Conservation (phyloP, 1,140 invertebrate species). For the Sycobia sp. region DNA sequence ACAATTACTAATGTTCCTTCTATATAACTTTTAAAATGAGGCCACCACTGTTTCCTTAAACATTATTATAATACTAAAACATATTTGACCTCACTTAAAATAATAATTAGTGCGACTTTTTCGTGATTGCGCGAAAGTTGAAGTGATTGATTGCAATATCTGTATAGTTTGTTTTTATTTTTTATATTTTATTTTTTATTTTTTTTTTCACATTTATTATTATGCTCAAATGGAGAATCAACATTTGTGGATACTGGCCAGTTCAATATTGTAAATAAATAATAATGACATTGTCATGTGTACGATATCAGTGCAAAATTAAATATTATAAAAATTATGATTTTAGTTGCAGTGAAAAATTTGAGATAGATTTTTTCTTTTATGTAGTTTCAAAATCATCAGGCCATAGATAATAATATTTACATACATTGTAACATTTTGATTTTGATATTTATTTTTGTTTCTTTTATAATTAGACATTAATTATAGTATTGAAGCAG, state of each 20-base stretch:
- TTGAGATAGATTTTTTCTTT: no score
- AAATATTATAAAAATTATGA: no score
- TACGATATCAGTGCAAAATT: not conserved
- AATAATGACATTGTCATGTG: not conserved
- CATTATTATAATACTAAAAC: constrained; percentile 23
- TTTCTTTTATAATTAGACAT: no score
- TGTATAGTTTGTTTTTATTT: constrained; percentile 38
- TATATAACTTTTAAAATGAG: constrained; percentile 40
- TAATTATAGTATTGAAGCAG: no score
- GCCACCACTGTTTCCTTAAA: constrained; percentile 42
- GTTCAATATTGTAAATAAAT: not conserved
- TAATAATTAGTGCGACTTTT: constrained; percentile 22
- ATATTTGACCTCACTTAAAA: constrained; percentile 1
- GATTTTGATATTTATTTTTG: no score
- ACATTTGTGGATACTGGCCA: not conserved
- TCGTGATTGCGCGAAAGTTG: not conserved
- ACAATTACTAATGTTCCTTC: constrained; percentile 61
- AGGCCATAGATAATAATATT: no score
- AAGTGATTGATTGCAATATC: not conserved
- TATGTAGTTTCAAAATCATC: no score
- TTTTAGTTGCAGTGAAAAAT: no score
- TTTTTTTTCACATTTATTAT: no score
- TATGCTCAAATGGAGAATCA: not conserved
- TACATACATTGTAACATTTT: no score
- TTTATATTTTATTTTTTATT: not conserved